Conservation (phyloP, 2,888 invertebrate genomes). For the Coenonympha arcania region DNA sequence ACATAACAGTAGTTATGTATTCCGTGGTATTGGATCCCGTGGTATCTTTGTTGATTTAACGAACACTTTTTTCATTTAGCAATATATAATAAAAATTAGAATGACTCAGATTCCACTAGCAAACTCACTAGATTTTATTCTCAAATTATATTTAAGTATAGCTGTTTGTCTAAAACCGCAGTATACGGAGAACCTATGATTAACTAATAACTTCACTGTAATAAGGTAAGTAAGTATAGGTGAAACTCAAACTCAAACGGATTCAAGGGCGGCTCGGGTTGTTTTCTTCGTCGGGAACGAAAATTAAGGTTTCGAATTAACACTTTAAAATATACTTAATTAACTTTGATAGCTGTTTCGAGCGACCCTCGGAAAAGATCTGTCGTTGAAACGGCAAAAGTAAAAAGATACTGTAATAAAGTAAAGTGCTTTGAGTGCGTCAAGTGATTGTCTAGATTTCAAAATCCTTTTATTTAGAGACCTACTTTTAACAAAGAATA, state of each 20-base stretch:
- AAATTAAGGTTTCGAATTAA: constrained; percentile 21
- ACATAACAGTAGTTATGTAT: no score
- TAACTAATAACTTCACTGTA: no score
- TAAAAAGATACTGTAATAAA: constrained; percentile 7
- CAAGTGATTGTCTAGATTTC: constrained; percentile 1
- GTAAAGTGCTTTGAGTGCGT: constrained; percentile 1
- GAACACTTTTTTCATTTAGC: no score
- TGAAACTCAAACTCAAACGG: constrained; percentile 1
- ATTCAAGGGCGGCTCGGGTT: constrained; percentile 6
- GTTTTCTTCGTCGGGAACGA: constrained; percentile 12
- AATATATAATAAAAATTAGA: no score
- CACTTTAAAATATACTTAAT: constrained; percentile 23
- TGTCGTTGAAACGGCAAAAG: constrained; percentile 4
- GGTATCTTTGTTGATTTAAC: no score
- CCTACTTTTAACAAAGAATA: not conserved
- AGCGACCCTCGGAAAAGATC: constrained; percentile 1
- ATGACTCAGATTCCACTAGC: no score
- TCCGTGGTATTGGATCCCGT: no score
- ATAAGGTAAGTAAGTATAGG: no score
- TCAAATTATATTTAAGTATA: no score
- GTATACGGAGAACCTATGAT: no score
- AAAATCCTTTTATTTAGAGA: constrained; percentile 2
- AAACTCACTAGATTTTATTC: no score
- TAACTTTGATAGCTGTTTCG: constrained; percentile 17
- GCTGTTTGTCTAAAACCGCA: no score